Percentiles rank a stretch among this genome's conserved stretches.
Evolutionary conservation across 2,113 vertebrate genomes (phyloP).

Genomic region (Pseudorasbora parva): DNA sequence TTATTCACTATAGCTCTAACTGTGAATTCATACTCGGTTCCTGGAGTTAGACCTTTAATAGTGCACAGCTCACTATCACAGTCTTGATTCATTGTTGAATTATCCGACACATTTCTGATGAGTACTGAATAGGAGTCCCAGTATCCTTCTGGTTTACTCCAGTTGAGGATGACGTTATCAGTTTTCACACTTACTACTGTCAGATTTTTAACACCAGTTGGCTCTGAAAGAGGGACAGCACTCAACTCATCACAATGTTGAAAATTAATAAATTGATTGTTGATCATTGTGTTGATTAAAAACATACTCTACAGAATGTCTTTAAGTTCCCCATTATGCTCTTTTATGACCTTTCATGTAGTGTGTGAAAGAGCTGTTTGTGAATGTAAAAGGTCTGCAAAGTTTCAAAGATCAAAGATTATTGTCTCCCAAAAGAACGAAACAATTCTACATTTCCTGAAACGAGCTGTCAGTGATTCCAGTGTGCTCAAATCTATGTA

Average conservation of each 20-base stretch:
- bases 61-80: fast-evolving
- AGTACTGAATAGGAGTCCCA: conserved; percentile 24
- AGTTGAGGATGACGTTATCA: not conserved
- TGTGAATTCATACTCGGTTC: conserved; percentile 18
- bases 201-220: conserved; percentile 32
- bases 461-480: no score
- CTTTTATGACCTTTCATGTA: no score
- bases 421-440: no score
- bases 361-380: no score
- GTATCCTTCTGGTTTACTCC: conserved; percentile 40
- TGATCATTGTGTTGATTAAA: no score
- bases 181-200: not conserved
- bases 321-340: no score
- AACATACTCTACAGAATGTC: no score
- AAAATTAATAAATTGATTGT: not conserved
- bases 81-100: fast-evolving
- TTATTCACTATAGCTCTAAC: conserved; percentile 50
- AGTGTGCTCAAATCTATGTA: no score
- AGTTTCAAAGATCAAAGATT: no score
- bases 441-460: no score
- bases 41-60: conserved; percentile 38
- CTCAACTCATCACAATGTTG: not conserved
- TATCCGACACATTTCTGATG: fast-evolving
- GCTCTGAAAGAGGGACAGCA: conserved; percentile 44
- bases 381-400: no score